Evolutionary conservation across 1,140 invertebrate species (phyloP).

Genomic region (Calephelis nemesis): DNA sequence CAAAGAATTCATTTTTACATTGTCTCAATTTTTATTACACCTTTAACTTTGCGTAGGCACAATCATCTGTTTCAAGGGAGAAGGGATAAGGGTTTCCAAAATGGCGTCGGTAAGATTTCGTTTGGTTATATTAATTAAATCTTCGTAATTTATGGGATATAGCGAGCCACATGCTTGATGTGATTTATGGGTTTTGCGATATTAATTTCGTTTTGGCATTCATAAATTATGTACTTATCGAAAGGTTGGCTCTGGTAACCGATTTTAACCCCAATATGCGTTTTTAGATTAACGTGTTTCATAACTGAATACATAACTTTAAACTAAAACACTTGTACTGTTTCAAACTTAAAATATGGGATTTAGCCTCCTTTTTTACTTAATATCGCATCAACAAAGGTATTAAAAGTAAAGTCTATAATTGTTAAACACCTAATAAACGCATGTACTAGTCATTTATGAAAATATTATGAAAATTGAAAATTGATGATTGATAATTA

Average conservation of each 20-base stretch:
- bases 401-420: too few species aligned
- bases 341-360: too few species aligned
- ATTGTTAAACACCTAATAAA: too few species aligned
- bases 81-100: conserved; percentile 66
- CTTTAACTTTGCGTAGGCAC: conserved; percentile 57
- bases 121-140: conserved; percentile 76
- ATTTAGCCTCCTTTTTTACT: too few species aligned
- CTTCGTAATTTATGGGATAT: conserved; percentile 73
- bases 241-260: neutral
- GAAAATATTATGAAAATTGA: too few species aligned
- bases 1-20: conserved; percentile 22
- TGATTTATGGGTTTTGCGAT: conserved; percentile 68
- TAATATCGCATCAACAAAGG: too few species aligned
- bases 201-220: conserved; percentile 47
- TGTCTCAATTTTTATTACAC: conserved; percentile 19
- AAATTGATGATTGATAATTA: too few species aligned
- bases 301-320: too few species aligned
- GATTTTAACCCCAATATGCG: neutral
- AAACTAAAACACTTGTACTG: too few species aligned
- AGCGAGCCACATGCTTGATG: conserved; percentile 51
- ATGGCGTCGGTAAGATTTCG: conserved; percentile 76
- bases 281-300: too few species aligned
- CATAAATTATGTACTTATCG: conserved; percentile 14
- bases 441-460: too few species aligned
- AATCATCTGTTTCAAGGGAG: conserved; percentile 70